Percentiles rank a stretch among this genome's conserved stretches.
These are phyloP conservation scores for Pangasius djambal DNA, from an alignment of 2,797 vertebrate genomes.

Conservation along the genomic window DNA sequence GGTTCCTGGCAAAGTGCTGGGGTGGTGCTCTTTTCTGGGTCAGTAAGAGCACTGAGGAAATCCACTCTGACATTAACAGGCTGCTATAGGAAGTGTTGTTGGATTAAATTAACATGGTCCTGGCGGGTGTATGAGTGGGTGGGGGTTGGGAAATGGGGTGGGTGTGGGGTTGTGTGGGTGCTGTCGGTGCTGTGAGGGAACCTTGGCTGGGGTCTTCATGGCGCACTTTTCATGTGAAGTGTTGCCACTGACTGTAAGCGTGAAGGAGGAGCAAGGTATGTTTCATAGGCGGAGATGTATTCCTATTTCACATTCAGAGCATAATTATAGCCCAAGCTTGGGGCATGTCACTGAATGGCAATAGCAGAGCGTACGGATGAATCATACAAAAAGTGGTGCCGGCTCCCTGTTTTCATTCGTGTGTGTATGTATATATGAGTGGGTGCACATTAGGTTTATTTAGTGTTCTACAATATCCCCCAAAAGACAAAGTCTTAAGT, in stretches of 20 bases:
- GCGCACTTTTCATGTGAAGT: conserved; percentile 54
- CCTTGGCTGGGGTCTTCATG: conserved; percentile 54
- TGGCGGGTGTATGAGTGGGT: conserved; percentile 57
- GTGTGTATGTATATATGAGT: neutral
- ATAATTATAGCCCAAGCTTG: conserved; percentile 44
- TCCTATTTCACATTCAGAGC: conserved; percentile 38
- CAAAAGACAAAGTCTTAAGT: conserved; percentile 19
- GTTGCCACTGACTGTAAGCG: conserved; percentile 34
- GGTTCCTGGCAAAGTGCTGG: conserved; percentile 79
- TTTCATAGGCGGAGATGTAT: conserved; percentile 45
- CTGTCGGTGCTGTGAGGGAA: conserved; percentile 49
- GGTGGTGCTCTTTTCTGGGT: conserved; percentile 80
- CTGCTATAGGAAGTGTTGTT: conserved; percentile 84
- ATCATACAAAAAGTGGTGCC: conserved; percentile 8
- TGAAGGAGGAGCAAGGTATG: conserved; percentile 36
- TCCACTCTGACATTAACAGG: conserved; percentile 82
- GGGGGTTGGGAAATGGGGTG: conserved; percentile 57
- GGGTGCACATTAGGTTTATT: neutral
- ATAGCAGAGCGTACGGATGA: conserved; percentile 39
- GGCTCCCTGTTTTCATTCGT: neutral
- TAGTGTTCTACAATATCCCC: neutral
- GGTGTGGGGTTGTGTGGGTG: conserved; percentile 53
- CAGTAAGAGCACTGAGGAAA: conserved; percentile 76
- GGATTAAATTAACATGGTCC: conserved; percentile 79
- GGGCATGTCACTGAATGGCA: conserved; percentile 38